These are phyloP conservation scores for Petrophora chlorosata DNA, from an alignment of 2,888 invertebrate species.

Conservation along the genomic window DNA sequence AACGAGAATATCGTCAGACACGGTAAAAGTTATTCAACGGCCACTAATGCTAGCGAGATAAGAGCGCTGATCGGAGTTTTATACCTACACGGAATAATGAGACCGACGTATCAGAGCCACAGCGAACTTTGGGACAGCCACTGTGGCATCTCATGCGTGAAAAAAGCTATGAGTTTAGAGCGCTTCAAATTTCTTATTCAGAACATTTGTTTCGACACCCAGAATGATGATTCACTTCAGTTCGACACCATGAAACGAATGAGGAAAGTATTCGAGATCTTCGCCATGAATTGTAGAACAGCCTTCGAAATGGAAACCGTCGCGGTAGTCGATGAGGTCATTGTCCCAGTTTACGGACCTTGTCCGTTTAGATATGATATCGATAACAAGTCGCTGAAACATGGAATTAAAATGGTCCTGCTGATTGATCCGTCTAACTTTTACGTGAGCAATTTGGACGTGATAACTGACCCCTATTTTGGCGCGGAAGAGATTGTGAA, in stretches of 20 bases:
- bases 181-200: slow-evolving; percentile 68
- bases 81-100: slow-evolving; percentile 72
- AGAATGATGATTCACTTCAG: slow-evolving; percentile 52
- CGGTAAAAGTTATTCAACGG: slow-evolving; percentile 37
- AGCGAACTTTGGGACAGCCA: slow-evolving; percentile 70
- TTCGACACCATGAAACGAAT: slow-evolving; percentile 70
- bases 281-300: slow-evolving; percentile 72
- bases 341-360: slow-evolving; percentile 71
- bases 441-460: slow-evolving; percentile 71
- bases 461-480: slow-evolving; percentile 69
- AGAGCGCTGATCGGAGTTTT: slow-evolving; percentile 72
- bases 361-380: slow-evolving; percentile 74
- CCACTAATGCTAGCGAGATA: slow-evolving; percentile 63
- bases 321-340: slow-evolving; percentile 71
- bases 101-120: slow-evolving; percentile 67
- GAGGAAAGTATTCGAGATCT: slow-evolving; percentile 73
- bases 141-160: slow-evolving; percentile 61
- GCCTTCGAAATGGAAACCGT: slow-evolving; percentile 58
- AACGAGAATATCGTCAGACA: slow-evolving; percentile 64
- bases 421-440: slow-evolving; percentile 71
- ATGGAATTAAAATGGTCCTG: slow-evolving; percentile 70
- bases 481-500: slow-evolving; percentile 59
- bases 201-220: slow-evolving; percentile 65
- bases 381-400: slow-evolving; percentile 61
- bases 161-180: slow-evolving; percentile 63